A percentile compares a stretch with the other conserved stretches of the same genome.
Evolutionary conservation across 2,888 invertebrate genomes (phyloP).

Genomic region (Xanthostigma xanthostigma): DNA sequence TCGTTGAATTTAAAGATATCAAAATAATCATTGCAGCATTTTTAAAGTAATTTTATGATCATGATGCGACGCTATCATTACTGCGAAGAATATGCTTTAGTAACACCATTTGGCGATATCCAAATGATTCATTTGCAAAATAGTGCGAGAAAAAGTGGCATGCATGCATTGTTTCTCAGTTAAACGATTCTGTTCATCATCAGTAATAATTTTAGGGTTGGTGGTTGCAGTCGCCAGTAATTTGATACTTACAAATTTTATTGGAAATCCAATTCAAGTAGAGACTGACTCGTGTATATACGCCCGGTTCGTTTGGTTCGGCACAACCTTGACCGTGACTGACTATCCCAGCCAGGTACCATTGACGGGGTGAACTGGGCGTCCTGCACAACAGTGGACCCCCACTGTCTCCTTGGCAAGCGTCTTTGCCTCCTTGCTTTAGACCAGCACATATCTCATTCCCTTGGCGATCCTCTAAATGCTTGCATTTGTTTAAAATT

Average conservation of each 20-base stretch:
- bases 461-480: conserved; percentile 45
- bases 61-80: no score
- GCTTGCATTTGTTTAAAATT: conserved; percentile 48
- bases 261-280: conserved; percentile 60
- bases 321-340: conserved; percentile 82
- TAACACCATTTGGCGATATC: no score
- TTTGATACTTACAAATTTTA: conserved; percentile 35
- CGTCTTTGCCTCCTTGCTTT: conserved; percentile 59
- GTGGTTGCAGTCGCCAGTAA: no score
- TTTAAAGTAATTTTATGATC: no score
- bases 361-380: conserved; percentile 46
- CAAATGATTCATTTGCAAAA: no score
- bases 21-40: no score
- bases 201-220: no score
- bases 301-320: conserved; percentile 63
- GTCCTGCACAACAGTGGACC: conserved; percentile 71
- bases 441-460: conserved; percentile 67
- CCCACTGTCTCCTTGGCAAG: conserved; percentile 76
- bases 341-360: conserved; percentile 72
- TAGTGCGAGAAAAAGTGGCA: no score
- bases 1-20: no score
- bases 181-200: no score
- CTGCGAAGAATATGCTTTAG: no score
- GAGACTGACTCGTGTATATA: conserved; percentile 62
- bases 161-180: no score